These are phyloP conservation scores for Hydropsyche betteni DNA, from an alignment of 2,888 invertebrate genomes.

Conservation along the genomic window DNA sequence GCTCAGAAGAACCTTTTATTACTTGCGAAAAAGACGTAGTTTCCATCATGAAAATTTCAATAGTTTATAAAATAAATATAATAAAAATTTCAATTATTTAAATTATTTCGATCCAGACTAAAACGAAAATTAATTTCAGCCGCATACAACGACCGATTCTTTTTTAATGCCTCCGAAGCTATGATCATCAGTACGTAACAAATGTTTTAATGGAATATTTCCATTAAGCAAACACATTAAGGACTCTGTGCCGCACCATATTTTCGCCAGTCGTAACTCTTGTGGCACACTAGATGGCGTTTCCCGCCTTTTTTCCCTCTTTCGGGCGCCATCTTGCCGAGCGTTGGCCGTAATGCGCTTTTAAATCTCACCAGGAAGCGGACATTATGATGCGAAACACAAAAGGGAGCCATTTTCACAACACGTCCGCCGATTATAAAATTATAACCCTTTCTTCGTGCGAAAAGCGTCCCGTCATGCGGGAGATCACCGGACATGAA, in stretches of 20 bases:
- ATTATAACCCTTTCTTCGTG: too few relatives aligned
- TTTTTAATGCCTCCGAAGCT: not conserved
- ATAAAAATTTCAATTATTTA: not conserved
- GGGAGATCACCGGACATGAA: too few relatives aligned
- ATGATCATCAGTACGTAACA: constrained; percentile 60
- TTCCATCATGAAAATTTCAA: not conserved
- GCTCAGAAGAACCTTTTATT: not conserved
- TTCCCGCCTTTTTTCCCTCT: constrained; percentile 23
- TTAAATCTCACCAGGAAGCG: constrained; percentile 34
- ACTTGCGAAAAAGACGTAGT: constrained; percentile 1
- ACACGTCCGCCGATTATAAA: too few relatives aligned
- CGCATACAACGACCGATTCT: not conserved
- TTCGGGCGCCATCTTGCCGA: not conserved
- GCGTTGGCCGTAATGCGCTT: constrained; percentile 30
- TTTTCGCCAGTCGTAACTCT: constrained; percentile 55
- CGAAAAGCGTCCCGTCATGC: too few relatives aligned
- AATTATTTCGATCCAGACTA: not conserved
- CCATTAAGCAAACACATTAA: constrained; percentile 67
- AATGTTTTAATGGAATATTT: constrained; percentile 63
- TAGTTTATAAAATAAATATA: not conserved
- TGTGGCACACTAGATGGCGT: constrained; percentile 19
- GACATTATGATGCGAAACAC: constrained; percentile 16
- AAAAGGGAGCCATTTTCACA: constrained; percentile 25
- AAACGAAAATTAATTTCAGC: not conserved
- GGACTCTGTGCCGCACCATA: constrained; percentile 52